These are phyloP conservation scores for Mesembrinibis cayennensis DNA, from an alignment of 2,113 vertebrate genomes.

Conservation along the genomic window DNA sequence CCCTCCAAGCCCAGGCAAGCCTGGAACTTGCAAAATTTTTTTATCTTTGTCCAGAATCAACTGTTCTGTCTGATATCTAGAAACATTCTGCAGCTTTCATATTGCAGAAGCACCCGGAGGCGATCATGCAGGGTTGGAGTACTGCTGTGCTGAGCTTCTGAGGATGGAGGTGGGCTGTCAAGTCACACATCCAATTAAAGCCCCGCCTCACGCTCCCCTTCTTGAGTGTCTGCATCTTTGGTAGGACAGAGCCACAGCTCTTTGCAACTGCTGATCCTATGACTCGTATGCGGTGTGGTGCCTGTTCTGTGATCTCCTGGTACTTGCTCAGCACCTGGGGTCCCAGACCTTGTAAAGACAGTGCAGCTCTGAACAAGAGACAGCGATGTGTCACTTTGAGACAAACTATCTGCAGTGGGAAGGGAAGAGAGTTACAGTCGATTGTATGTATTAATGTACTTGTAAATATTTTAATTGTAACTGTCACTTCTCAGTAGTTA, in stretches of 20 bases:
- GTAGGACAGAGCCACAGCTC: background rate
- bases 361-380: background rate
- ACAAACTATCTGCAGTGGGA: background rate
- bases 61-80: background rate
- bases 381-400: background rate
- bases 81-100: background rate
- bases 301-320: background rate
- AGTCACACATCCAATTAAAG: background rate
- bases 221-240: background rate
- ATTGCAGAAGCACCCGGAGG: background rate
- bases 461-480: background rate
- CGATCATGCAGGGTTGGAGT: background rate
- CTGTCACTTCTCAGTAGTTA: background rate
- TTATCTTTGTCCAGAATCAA: background rate
- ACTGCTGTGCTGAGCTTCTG: background rate
- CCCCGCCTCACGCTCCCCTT: background rate
- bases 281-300: fast-evolving
- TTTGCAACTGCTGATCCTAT: background rate
- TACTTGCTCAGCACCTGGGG: background rate
- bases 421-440: background rate
- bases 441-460: background rate
- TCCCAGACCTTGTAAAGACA: background rate
- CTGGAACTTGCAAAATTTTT: background rate
- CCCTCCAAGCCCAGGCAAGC: background rate
- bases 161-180: background rate